These are phyloP conservation scores for Antedon mediterranea DNA, from an alignment of 53 echinoderm and acorn worm genomes.

Conservation along the genomic window DNA sequence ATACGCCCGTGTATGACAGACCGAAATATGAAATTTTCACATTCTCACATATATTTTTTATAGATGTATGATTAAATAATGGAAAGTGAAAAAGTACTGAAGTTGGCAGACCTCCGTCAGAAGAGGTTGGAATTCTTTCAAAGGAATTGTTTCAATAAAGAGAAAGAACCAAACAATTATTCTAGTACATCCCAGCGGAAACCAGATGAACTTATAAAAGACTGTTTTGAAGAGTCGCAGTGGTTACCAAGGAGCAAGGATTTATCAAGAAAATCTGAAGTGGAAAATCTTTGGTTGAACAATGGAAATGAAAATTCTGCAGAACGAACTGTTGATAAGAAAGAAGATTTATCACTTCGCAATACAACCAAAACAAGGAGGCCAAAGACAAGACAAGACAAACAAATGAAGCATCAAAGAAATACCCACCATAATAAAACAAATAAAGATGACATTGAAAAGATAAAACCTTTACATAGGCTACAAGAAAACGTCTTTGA, in stretches of 20 bases:
- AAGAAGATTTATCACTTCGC: no score
- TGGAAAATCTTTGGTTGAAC: neutral
- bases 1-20: no score
- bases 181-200: neutral
- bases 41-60: no score
- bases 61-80: slow-evolving; percentile 5
- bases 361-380: no score
- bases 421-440: neutral
- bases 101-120: slow-evolving; percentile 49
- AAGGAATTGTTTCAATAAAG: neutral
- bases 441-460: neutral
- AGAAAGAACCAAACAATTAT: neutral
- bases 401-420: neutral
- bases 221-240: neutral
- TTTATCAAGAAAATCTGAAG: neutral
- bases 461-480: neutral
- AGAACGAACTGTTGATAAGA: no score
- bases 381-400: neutral
- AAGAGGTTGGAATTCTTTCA: slow-evolving; percentile 70
- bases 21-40: no score
- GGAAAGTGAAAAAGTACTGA: slow-evolving; percentile 57
- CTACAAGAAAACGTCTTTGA: slow-evolving; percentile 21
- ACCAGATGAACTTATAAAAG: neutral
- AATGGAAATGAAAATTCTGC: neutral
- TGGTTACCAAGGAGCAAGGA: neutral